Conservation (phyloP, 2,888 invertebrate species). For the Hymenopus coronatus region DNA sequence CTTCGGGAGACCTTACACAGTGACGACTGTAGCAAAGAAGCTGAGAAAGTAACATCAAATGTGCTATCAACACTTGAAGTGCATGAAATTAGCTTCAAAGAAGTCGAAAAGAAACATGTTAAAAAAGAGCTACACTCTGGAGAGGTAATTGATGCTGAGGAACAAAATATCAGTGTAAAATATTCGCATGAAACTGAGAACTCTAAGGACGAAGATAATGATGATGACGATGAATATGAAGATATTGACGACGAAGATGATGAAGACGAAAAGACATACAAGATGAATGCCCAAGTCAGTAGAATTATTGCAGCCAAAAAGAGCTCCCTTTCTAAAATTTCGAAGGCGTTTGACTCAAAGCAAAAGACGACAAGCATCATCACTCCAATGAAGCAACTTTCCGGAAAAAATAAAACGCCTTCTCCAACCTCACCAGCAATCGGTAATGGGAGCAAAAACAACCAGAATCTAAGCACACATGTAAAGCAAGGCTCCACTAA, state of each 20-base stretch:
- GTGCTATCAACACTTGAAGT: neutral
- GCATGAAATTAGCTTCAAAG: neutral
- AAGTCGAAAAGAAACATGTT: neutral
- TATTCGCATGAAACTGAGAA: neutral
- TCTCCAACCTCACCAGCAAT: neutral
- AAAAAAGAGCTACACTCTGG: neutral
- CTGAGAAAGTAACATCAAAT: neutral
- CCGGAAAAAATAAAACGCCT: neutral
- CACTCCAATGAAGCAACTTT: too few species aligned
- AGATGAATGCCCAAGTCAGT: neutral
- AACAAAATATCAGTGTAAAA: neutral
- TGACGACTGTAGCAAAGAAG: neutral
- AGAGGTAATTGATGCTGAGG: neutral
- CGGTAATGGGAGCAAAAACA: neutral
- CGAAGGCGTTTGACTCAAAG: neutral
- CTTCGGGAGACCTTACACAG: neutral
- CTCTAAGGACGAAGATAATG: neutral
- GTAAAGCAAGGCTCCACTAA: too few species aligned
- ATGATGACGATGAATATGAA: neutral
- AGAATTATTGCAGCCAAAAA: neutral
- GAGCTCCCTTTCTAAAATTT: neutral
- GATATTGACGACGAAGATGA: neutral
- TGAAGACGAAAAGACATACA: neutral
- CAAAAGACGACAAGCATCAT: neutral
- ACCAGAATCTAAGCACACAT: neutral